Evolutionary conservation across 2,797 vertebrate species (phyloP), one percentile per base, ranked within the genome.

Genomic region (Xerus rutilus): DNA sequence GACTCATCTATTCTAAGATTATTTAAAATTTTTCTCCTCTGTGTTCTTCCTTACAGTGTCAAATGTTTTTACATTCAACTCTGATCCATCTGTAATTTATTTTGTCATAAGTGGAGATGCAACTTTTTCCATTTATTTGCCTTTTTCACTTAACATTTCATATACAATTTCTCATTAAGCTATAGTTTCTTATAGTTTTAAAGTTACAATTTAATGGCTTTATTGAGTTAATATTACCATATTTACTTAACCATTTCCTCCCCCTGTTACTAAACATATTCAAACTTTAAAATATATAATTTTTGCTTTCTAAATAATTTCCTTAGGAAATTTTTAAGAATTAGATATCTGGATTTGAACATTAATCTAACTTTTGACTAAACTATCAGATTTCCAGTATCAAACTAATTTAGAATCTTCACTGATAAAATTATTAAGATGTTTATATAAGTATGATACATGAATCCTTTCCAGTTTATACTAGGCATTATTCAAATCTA

Each of bases 311-410:
- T 65, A 78, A 67, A 73, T 52, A 84, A 93, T 79, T 92, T 90
- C n/a, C 86, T 94, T 49, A 83, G 39, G 20, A 95, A 89, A 86
- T 28, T 84, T 93, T 95, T 65, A 95, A 92, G 79, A 96, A 76
- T 95, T 94, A 91, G 67, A 91, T 82, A 85, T 83, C 79, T 89
- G 45, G 59, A 32, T 94, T 95, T 86, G 47, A 87, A 86, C 7
- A 70, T 72, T 72, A 91, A 77, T 89, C 47, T 64, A 91, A 93
- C 32, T 92, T 72, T 84, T 92, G 65, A 82, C 62, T 94, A 78
- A 93, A 86, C 18, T 96, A 69, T 94, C 35, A 91, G 47, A 90
- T 64, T 73, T 32, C 25, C 30, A 94, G 39, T n/a, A 88, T 89
- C 69, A 93, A 94, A 86, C 65, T 64, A 82, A 93, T 92, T 86